Base-by-base conservation (phyloP, 2,113 vertebrate genomes). In the Tautogolabrus adspersus region DNA sequence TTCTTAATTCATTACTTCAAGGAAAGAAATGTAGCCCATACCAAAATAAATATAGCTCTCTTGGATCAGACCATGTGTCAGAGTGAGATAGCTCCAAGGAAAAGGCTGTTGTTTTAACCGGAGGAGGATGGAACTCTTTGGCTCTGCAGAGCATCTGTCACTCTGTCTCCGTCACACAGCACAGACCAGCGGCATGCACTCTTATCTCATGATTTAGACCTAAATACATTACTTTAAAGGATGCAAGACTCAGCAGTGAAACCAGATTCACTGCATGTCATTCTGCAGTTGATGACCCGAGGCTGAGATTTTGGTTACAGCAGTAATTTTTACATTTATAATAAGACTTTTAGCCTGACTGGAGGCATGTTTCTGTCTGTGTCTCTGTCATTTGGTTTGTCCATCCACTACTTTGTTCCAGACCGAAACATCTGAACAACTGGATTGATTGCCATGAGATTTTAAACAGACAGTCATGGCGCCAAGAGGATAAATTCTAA, bases 1-100 rank as follows among this genome's bases (percentile, higher is more conserved):
- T 95, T 95, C 92, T 93, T 94, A 94, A 94, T 93, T 93, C 92
- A 93, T 94, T 92, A 91, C 91, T 93, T 91, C 81, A 90, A 89
- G 89, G 87, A 86, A 92, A 93, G 89, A 93, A 94, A 92, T 79
- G 88, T 67, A 81, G 88, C 75, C 77, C 84, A 79, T 85, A 93
- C 87, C 84, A 92, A 94, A 94, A 94, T 93, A 95, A 94, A 95
- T 93, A 92, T 22, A 54, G 63, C 79, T 67, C 78, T 78, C 83
- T 93, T 83, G 89, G 84, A 92, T 91, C 72, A 40, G 91, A 85
- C 88, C 59, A 75, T 85, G 89, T 89, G 92, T 92, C 89, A 81
- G 66, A 78, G 87, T 77, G 89, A 77, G 88, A 93, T 89, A 91
- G 91, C 88, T 89, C 85, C 87, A 72, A 67, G 75, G 77, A 79